Conservation (phyloP, 2,113 vertebrate species). For the Tachycineta bicolor region DNA sequence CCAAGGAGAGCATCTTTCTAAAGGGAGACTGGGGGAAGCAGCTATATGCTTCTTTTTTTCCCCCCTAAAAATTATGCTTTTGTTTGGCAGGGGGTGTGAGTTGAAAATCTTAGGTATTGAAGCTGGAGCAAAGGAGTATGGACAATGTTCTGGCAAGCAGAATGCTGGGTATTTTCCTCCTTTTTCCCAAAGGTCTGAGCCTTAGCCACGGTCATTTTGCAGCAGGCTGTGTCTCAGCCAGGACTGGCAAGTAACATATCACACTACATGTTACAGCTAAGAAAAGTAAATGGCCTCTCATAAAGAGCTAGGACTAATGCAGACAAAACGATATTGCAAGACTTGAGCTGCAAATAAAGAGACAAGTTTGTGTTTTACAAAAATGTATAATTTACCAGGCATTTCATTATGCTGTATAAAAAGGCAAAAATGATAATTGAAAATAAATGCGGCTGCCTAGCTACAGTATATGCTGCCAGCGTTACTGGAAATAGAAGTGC, state of each 20-base stretch:
- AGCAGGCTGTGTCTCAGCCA: not conserved
- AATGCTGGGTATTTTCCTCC: not conserved
- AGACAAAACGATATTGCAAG: conserved; percentile 48
- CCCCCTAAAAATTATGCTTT: conserved; percentile 43
- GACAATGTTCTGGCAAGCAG: not conserved
- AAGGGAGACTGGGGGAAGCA: conserved; percentile 32
- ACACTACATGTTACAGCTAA: not conserved
- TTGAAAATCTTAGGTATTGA: conserved; percentile 1
- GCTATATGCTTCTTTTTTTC: not conserved
- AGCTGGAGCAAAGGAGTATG: not conserved
- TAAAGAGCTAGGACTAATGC: conserved; percentile 55
- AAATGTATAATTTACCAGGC: conserved; percentile 65
- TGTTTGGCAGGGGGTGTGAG: conserved; percentile 45
- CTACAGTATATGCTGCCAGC: conserved; percentile 46
- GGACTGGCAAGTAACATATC: not conserved
- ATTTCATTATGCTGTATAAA: conserved; percentile 68
- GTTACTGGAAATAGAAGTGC: conserved; percentile 57
- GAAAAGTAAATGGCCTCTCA: conserved; percentile 18
- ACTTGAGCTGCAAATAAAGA: conserved; percentile 57
- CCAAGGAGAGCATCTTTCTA: conserved; percentile 57
- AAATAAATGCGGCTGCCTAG: conserved; percentile 68
- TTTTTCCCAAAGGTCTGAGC: not conserved
- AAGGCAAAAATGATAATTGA: conserved; percentile 67
- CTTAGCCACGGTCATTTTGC: not conserved
- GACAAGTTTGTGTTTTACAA: conserved; percentile 60